phyloP scores from a whole-genome alignment of 2,113 vertebrate genomes.

The Xenopus tropicalis region UCB_Xtro_10.0 CM004449.2:112629501-112630000 shows the following conservation, averaged over 20 bases:
- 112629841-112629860: constrained; percentile 43
- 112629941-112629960: constrained; percentile 25
- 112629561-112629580: too few relatives aligned
- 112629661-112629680: too few relatives aligned
- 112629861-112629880: constrained; percentile 28
- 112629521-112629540: too few relatives aligned
- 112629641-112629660: neutral
- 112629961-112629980: constrained; percentile 25
- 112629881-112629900: constrained; percentile 30
- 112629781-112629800: constrained; percentile 46
- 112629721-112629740: constrained; percentile 17
- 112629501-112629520: too few relatives aligned
- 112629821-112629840: constrained; percentile 27
- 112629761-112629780: constrained; percentile 40
- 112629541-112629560: too few relatives aligned
- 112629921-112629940: constrained; percentile 21
- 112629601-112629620: too few relatives aligned
- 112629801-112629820: constrained; percentile 43
- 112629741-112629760: constrained; percentile 38
- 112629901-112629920: constrained; percentile 36
- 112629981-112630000: constrained; percentile 21
- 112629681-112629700: too few relatives aligned
- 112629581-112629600: too few relatives aligned
- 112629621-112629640: too few relatives aligned
- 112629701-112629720: constrained; percentile 16